These are phyloP conservation scores for Girardinus metallicus DNA, from an alignment of 2,797 vertebrate species.

Conservation along the genomic window DNA sequence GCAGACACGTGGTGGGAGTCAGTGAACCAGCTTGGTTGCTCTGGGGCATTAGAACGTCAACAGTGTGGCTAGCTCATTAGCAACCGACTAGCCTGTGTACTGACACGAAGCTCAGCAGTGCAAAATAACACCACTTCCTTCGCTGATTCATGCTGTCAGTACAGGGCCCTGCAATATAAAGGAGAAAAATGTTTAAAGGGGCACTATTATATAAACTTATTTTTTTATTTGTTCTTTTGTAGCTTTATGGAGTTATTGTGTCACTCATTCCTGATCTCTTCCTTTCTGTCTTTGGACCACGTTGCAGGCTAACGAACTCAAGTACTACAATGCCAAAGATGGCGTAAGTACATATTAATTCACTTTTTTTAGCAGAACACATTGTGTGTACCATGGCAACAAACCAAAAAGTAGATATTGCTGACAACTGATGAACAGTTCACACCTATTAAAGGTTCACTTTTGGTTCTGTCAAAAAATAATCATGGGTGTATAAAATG, in stretches of 20 bases:
- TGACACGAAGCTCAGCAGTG: slow-evolving; percentile 44
- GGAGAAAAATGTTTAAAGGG: background rate
- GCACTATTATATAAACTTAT: too few species aligned
- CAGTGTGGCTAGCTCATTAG: slow-evolving; percentile 53
- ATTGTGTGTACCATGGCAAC: slow-evolving; percentile 6
- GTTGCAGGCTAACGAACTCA: slow-evolving; percentile 83
- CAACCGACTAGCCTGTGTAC: slow-evolving; percentile 30
- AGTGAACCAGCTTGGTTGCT: slow-evolving; percentile 41
- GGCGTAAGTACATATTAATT: slow-evolving; percentile 73
- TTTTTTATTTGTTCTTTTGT: too few species aligned
- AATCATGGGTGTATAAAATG: background rate
- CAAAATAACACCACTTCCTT: slow-evolving; percentile 24
- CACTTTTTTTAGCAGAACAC: background rate
- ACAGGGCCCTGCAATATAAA: background rate
- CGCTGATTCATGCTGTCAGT: background rate
- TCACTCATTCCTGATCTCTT: slow-evolving; percentile 2
- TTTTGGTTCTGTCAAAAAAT: background rate
- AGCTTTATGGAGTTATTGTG: background rate
- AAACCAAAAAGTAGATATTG: slow-evolving; percentile 12
- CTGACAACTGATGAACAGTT: slow-evolving; percentile 2
- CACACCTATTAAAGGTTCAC: background rate
- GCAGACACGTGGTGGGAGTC: slow-evolving; percentile 53
- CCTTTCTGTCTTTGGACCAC: slow-evolving; percentile 46
- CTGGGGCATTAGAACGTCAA: slow-evolving; percentile 50
- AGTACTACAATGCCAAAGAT: slow-evolving; percentile 94